A percentile compares a stretch with the other conserved stretches of the same genome.
Evolutionary conservation across 2,113 vertebrate species (phyloP).

Genomic region (Sapayoa aenigma): DNA sequence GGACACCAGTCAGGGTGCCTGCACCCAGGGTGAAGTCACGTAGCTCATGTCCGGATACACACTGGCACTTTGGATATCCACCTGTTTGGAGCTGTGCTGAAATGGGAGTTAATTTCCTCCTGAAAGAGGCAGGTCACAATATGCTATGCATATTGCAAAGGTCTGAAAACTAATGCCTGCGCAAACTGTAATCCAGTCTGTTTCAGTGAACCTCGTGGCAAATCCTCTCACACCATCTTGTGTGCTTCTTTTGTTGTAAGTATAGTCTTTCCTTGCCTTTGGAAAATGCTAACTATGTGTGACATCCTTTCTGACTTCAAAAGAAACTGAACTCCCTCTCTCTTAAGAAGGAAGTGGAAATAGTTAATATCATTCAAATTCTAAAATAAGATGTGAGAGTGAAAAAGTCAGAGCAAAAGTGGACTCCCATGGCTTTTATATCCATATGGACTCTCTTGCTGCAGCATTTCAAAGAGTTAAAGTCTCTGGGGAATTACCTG

Average conservation of each 20-base stretch:
- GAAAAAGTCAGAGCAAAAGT: background rate
- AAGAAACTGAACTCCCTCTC: background rate
- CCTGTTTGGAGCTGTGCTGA: background rate
- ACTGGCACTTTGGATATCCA: background rate
- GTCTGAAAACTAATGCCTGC: slow-evolving; percentile 45
- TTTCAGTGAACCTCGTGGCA: background rate
- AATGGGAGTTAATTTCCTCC: background rate
- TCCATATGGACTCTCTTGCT: background rate
- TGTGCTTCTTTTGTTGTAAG: background rate
- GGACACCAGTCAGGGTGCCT: background rate
- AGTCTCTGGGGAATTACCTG: background rate
- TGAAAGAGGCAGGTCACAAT: background rate
- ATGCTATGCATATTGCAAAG: slow-evolving; percentile 57
- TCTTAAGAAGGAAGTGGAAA: background rate
- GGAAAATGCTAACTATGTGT: slow-evolving; percentile 24
- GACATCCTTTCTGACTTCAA: background rate
- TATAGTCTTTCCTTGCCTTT: slow-evolving; percentile 38
- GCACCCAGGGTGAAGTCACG: background rate
- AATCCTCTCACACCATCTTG: background rate
- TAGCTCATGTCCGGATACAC: fast-evolving
- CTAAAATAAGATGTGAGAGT: background rate
- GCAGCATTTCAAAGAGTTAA: slow-evolving; percentile 18
- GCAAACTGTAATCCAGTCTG: background rate
- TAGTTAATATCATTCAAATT: background rate
- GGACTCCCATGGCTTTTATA: background rate